Base-by-base conservation (phyloP, 2,113 vertebrate species). In the Rhadina sibilatrix region DNA sequence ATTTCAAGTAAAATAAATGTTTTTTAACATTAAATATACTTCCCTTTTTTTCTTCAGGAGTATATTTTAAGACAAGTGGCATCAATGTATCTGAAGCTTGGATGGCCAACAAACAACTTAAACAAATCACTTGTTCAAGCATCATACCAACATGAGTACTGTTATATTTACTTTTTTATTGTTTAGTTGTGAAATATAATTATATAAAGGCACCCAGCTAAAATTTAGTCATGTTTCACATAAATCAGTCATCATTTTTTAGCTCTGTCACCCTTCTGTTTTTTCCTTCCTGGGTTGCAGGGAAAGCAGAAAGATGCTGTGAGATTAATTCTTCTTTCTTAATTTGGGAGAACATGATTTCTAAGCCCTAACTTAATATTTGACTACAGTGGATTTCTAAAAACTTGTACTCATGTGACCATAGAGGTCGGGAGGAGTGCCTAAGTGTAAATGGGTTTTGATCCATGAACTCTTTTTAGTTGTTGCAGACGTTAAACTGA, bases 1-100 rank as follows among this genome's bases (percentile, higher is more conserved):
- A 63, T 86, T 90, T 93, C 42, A 85, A 69, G 37, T 28, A 61
- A 77, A 75, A 60, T 16, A 21, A 35, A 46, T n/a, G 0, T 44
- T 44, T 47, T 40, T 83, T 84, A 54, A 92, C 33, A 72, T 35
- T 93, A 31, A 97, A 27, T 74, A 46, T 76, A 19, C 22, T 84
- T 84, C 44, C 42, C 50, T 85, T 92, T 88, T 14, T 16, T 46
- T 70, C 30, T 65, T 91, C 97, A 99, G 99, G 99, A 99, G 91
- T 99, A 99, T 53, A 99, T 99, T 94, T 97, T 99, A 96, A 99
- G 98, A 98, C 99, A 99, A 98, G 99, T 99, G 56, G 98, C 99
- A 20, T 95, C 98, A 6, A 99, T 98, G 47, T 99, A 99, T 93
- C 98, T 99, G 97, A 99, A 98, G 95, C 98, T 99, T 96, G 99